Percentiles rank a stretch among this genome's conserved stretches.
phyloP scores from a whole-genome alignment of 2,113 vertebrate species.

The Thermophis baileyi region DNA sequence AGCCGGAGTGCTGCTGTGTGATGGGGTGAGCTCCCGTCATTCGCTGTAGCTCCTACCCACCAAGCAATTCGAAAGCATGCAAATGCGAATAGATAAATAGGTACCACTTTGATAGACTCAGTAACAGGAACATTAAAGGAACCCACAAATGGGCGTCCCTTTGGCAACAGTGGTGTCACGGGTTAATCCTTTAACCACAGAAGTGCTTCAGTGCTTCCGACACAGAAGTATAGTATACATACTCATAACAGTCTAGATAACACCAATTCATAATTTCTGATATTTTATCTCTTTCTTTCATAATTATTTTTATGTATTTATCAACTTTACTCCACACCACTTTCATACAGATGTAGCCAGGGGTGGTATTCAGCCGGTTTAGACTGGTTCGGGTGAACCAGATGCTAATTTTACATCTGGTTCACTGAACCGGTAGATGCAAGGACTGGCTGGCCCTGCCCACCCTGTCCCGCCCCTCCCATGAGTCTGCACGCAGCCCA shows the following conservation, averaged over 20 bases:
- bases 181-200: not conserved
- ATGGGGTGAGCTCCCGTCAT: not conserved
- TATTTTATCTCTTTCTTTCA: not conserved
- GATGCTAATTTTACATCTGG: too few relatives aligned
- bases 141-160: not conserved
- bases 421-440: too few relatives aligned
- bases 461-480: too few relatives aligned
- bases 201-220: not conserved
- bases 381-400: too few relatives aligned
- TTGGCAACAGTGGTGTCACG: not conserved
- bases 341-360: not conserved
- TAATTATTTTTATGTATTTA: not conserved
- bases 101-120: not conserved
- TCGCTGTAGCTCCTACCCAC: not conserved
- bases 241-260: not conserved
- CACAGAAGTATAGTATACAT: not conserved
- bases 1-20: not conserved
- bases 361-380: too few relatives aligned
- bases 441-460: too few relatives aligned
- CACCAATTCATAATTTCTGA: not conserved
- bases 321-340: not conserved
- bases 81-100: not conserved
- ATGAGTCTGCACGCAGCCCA: too few relatives aligned
- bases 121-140: not conserved
- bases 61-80: not conserved